Evolutionary conservation across 2,888 invertebrate species (phyloP), one percentile per base, ranked within the genome.

Genomic region (Hirtodrosophila cameraria): DNA sequence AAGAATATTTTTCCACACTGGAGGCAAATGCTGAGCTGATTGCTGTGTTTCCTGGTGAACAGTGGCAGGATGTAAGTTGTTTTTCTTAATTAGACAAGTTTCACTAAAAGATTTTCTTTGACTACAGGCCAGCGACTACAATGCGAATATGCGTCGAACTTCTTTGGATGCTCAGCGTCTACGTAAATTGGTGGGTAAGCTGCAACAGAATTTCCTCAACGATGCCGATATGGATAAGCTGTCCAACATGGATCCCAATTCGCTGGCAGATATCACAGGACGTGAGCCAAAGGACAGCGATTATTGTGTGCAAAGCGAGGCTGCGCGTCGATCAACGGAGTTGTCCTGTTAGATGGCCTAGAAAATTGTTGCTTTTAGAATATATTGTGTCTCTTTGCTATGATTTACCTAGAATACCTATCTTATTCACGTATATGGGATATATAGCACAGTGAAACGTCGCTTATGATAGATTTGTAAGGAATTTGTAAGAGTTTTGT

Each of bases 1-100:
- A 97, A 89, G 97, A 97, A 89, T 97, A 97, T 91, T 97, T 97
- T 90, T 95, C 94, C 42, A 97, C 97, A 6, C 92, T 97, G 75
- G 97, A 97, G 85, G 94, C 94, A 64, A 96, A 97, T 88, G 96
- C 97, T 9, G 94, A 94, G 85, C 92, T 96, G 50, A 96, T 97
- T 95, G 93, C 96, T 52, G 92, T 96, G 58, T 93, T 93, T 69
- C 94, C 94, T 6, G 93, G 93, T 74, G 94, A 96, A 89, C 95
- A 94, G 86, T 96, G 96, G 96, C 90, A 88, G 23, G 90, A 90
- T 74, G 90, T 90, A 74, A 87, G 90, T 85, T n/a, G n/a, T n/a
- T n/a, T n/a, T n/a, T n/a, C n/a, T n/a, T n/a, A n/a, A n/a, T n/a
- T n/a, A n/a, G n/a, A 9, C n/a, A 20, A 20, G 31, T 3, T 25